Evolutionary conservation across 37 sponge, comb jelly and placozoan species (phyloP), one percentile per base, ranked within the genome.

Genomic region (Ephydatia muelleri): DNA sequence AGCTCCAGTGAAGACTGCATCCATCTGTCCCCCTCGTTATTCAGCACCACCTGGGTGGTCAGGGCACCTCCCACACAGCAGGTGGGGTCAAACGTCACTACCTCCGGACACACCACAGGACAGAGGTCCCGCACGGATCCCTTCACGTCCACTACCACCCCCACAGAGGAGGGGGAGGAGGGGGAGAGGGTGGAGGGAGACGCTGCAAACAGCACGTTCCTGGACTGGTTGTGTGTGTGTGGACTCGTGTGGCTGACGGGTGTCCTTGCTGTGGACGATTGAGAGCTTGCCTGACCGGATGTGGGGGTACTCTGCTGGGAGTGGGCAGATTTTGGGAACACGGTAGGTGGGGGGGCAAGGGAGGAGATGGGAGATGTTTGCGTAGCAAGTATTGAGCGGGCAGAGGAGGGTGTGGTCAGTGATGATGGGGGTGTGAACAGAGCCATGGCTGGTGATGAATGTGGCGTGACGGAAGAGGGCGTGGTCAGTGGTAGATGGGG

Each of bases 11-110:
- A 48, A 27, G 76, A 57, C 72, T 88, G 88, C 57, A 88, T n/a
- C 88, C 88, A 88, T 13, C 88, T 65, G 22, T 82, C 83, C 12
- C 88, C 82, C 23, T 22, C 30, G 68, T 88, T 88, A 23, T 78
- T 72, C 40, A 88, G 48, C n/a, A 27, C 26, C 19, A 88, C 2
- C n/a, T 88, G 76, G 36, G 71, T 79, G 3, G 77, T 27, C 12
- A 78, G 33, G 33, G 78, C 47, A 0, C 32, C 65, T 0, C 88
- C 83, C 31, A 68, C 83, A 77, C 88, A 88, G 64, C 88, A 88
- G 39, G 72, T 36, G 2, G 65, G 22, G 4, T 47, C 77, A 31
- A 88, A 76, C 14, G 25, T 21, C 30, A 77, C 72, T 0, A 71
- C 29, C 32, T 77, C 83, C 0, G 83, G 78, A 26, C 76, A 77